These are phyloP conservation scores for Aphelenchoides besseyi DNA, from an alignment of 1,140 invertebrate species.

Conservation along the genomic window DNA sequence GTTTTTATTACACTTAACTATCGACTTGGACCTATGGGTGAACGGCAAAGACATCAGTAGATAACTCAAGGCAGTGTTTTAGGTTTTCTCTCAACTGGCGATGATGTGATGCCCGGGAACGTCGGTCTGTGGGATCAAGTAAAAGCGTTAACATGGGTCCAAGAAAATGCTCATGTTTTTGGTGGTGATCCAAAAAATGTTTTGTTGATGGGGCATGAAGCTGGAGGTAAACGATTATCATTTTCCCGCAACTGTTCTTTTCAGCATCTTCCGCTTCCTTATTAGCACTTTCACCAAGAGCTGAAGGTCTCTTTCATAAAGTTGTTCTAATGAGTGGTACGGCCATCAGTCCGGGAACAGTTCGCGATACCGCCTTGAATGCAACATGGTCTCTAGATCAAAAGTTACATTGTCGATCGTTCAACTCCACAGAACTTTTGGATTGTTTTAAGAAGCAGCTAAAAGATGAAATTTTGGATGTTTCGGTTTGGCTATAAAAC, in stretches of 20 bases:
- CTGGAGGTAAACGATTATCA: constrained; percentile 74
- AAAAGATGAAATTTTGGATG: constrained; percentile 59
- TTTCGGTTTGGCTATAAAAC: constrained; percentile 46
- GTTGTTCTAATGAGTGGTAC: constrained; percentile 91
- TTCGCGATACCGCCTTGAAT: constrained; percentile 58
- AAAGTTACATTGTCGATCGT: constrained; percentile 56
- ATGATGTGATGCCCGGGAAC: constrained; percentile 88
- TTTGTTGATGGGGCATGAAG: constrained; percentile 83
- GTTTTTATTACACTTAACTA: constrained; percentile 96
- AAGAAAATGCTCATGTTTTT: constrained; percentile 78
- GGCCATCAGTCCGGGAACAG: constrained; percentile 77
- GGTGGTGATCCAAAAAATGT: constrained; percentile 89
- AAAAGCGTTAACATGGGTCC: constrained; percentile 81
- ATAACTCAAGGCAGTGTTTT: constrained; percentile 8
- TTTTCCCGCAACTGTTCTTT: constrained; percentile 72
- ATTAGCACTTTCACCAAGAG: constrained; percentile 82
- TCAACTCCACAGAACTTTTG: constrained; percentile 59
- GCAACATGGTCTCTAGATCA: constrained; percentile 59
- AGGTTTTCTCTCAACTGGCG: constrained; percentile 67
- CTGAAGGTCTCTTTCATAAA: constrained; percentile 86
- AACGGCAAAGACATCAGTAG: constrained; percentile 63
- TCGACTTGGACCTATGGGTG: constrained; percentile 88
- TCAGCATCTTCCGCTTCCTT: constrained; percentile 91
- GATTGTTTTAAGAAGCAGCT: constrained; percentile 61
- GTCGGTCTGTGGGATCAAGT: constrained; percentile 88